Evolutionary conservation across 2,888 invertebrate genomes (phyloP).

Genomic region (Acanthosepion esculentum): DNA sequence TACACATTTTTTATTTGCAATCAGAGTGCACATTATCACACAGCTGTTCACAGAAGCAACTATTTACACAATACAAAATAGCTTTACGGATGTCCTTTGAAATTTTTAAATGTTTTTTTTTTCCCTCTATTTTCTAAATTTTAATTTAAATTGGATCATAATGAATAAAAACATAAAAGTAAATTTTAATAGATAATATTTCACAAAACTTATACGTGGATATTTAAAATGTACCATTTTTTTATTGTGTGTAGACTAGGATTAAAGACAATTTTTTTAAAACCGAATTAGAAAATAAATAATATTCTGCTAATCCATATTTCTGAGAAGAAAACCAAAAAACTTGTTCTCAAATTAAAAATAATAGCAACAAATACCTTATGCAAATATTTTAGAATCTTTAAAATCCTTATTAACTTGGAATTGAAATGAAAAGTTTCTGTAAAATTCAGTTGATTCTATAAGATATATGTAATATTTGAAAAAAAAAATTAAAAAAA

Average conservation of each 20-base stretch:
- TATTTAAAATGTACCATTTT: background rate
- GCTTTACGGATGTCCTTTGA: background rate
- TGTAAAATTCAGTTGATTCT: no score
- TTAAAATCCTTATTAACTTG: no score
- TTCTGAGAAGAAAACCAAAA: background rate
- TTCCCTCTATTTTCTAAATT: background rate
- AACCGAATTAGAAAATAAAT: background rate
- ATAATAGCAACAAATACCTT: background rate
- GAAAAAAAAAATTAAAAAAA: no score
- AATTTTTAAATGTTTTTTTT: background rate
- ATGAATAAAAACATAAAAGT: background rate
- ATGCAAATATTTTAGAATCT: no score
- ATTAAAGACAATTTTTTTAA: background rate
- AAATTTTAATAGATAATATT: background rate
- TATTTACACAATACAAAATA: background rate
- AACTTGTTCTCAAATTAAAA: no score
- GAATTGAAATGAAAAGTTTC: no score
- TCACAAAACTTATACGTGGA: background rate
- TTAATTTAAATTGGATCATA: background rate
- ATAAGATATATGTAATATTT: no score
- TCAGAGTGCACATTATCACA: background rate
- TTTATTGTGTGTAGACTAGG: background rate
- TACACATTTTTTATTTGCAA: background rate
- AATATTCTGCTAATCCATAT: background rate
- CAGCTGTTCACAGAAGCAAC: background rate